A percentile compares a stretch with the other conserved stretches of the same genome.
These are phyloP conservation scores for Hippopotamyrus pictus DNA, from an alignment of 2,797 vertebrate genomes.

Conservation along the genomic window DNA sequence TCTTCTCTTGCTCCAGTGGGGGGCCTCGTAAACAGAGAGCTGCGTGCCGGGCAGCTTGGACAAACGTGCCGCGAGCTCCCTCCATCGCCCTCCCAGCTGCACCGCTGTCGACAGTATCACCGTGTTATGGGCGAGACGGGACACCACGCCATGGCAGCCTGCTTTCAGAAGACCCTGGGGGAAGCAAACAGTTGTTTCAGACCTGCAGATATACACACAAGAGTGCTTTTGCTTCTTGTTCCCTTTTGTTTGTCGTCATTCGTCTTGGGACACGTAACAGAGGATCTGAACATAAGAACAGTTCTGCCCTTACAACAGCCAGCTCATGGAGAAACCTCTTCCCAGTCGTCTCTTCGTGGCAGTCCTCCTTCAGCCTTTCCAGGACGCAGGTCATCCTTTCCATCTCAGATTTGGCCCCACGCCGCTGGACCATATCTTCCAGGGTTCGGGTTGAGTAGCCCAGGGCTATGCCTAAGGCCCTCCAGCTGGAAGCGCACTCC, in stretches of 20 bases:
- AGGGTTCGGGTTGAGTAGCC: conserved; percentile 57
- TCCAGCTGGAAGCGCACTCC: conserved; percentile 64
- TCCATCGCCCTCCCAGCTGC: conserved; percentile 66
- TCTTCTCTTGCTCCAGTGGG: conserved; percentile 56
- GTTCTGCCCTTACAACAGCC: conserved; percentile 59
- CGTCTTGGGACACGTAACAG: neutral
- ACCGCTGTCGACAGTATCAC: conserved; percentile 66
- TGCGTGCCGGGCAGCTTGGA: conserved; percentile 63
- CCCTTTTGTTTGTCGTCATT: neutral
- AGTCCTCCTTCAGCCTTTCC: conserved; percentile 71
- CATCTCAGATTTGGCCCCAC: conserved; percentile 53
- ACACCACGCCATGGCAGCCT: conserved; percentile 63
- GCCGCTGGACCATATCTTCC: conserved; percentile 49
- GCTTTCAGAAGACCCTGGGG: conserved; percentile 58
- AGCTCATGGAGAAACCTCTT: conserved; percentile 71
- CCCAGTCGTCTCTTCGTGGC: conserved; percentile 56
- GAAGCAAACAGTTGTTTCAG: neutral
- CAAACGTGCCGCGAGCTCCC: conserved; percentile 62
- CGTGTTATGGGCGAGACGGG: conserved; percentile 61
- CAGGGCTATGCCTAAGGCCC: conserved; percentile 60
- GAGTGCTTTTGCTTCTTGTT: neutral
- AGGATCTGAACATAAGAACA: neutral
- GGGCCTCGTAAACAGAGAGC: conserved; percentile 61
- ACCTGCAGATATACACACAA: neutral
- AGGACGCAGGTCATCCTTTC: conserved; percentile 62